Evolutionary conservation across 2,797 vertebrate genomes (phyloP).

Genomic region (Dermochelys coriacea): DNA sequence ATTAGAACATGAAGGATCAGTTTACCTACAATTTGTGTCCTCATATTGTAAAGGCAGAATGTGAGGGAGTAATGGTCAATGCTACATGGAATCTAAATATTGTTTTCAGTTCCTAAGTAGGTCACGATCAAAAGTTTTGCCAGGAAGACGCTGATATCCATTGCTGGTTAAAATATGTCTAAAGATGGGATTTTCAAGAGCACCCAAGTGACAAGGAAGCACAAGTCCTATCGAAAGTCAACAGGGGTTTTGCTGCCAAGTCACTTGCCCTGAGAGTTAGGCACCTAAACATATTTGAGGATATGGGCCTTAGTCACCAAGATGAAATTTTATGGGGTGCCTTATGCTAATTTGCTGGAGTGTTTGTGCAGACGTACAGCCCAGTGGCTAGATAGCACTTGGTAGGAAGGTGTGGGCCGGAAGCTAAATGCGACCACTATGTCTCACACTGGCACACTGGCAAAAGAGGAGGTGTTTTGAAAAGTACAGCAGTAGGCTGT

Average conservation of each 20-base stretch:
- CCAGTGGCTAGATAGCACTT: background rate
- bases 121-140: background rate
- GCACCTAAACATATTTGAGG: background rate
- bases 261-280: background rate
- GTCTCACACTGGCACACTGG: too few species aligned
- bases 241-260: background rate
- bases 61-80: background rate
- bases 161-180: background rate
- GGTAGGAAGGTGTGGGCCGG: background rate
- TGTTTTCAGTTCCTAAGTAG: background rate
- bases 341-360: background rate
- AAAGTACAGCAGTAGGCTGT: background rate
- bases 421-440: background rate
- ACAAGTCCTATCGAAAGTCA: background rate
- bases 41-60: background rate
- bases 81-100: background rate
- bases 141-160: background rate
- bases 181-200: background rate
- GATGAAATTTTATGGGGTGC: background rate
- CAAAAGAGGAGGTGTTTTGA: background rate
- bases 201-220: background rate
- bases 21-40: background rate
- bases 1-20: background rate
- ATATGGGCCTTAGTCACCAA: background rate
- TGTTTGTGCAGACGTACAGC: background rate